Percentiles rank a stretch among this genome's conserved stretches.
These are phyloP conservation scores for Ephestia elutella DNA, from an alignment of 1,140 invertebrate species.

Conservation along the genomic window DNA sequence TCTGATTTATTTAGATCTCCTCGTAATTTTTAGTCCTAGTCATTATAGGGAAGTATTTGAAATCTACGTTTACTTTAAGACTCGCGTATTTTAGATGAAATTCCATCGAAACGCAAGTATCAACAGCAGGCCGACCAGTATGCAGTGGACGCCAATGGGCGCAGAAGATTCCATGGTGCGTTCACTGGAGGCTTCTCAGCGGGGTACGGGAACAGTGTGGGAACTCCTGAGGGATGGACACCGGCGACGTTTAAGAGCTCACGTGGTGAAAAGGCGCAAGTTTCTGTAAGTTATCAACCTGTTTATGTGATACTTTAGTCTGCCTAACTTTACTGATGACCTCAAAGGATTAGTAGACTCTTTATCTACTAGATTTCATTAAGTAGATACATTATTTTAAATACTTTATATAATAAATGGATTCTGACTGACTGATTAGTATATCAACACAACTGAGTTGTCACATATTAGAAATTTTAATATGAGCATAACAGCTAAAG, in stretches of 20 bases:
- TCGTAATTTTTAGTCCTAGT: no score
- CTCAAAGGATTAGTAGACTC: no score
- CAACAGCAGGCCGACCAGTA: constrained; percentile 89
- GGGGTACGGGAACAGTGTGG: constrained; percentile 98
- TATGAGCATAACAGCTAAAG: no score
- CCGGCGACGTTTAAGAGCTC: constrained; percentile 95
- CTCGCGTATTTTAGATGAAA: constrained; percentile 76
- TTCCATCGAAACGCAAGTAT: constrained; percentile 87
- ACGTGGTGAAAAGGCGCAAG: constrained; percentile 78
- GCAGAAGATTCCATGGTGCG: constrained; percentile 97
- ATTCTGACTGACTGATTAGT: no score
- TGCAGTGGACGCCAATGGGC: constrained; percentile 91
- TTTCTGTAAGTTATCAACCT: constrained; percentile 35
- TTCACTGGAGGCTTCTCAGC: constrained; percentile 99
- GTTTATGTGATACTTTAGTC: background rate
- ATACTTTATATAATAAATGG: no score
- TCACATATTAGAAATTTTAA: no score
- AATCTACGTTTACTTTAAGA: no score
- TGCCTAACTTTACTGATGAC: no score
- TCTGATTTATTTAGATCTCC: background rate
- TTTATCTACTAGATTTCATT: no score
- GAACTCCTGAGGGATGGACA: constrained; percentile 95
- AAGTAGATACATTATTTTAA: no score
- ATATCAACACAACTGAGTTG: no score
- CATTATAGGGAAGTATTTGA: no score